Conservation (phyloP, 2,888 invertebrate species). For the Scrobipalpa costella region DNA sequence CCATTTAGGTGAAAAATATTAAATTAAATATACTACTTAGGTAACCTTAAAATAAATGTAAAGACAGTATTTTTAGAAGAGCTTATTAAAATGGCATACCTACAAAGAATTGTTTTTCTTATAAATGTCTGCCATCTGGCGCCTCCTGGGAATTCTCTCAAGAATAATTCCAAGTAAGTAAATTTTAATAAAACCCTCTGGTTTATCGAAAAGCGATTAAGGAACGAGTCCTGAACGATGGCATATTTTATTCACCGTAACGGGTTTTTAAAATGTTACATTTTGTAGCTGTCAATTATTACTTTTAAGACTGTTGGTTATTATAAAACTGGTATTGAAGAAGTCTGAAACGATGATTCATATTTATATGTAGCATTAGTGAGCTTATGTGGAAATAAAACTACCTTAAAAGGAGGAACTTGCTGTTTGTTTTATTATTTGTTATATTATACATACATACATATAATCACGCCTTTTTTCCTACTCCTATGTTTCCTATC, state of each 20-base stretch:
- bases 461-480: too few relatives aligned
- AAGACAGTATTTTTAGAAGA: not conserved
- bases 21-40: too few relatives aligned
- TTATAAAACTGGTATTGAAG: not conserved
- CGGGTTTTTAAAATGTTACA: slow-evolving; percentile 32
- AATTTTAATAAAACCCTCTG: slow-evolving; percentile 30
- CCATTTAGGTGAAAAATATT: too few relatives aligned
- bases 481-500: too few relatives aligned
- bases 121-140: slow-evolving; percentile 7
- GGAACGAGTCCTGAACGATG: slow-evolving; percentile 30
- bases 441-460: too few relatives aligned
- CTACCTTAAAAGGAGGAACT: too few relatives aligned
- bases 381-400: too few relatives aligned
- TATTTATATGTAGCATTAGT: too few relatives aligned
- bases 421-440: too few relatives aligned
- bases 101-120: not conserved
- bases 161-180: slow-evolving; percentile 15
- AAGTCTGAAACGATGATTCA: not conserved
- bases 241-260: slow-evolving; percentile 30
- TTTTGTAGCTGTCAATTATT: slow-evolving; percentile 31
- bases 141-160: slow-evolving; percentile 11
- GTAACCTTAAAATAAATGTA: not conserved
- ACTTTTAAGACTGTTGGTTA: slow-evolving; percentile 14
- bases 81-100: not conserved
- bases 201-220: slow-evolving; percentile 30